Base-by-base conservation (phyloP, 37 sponge, comb jelly and placozoan species). In the Eunapius fragilis region DNA sequence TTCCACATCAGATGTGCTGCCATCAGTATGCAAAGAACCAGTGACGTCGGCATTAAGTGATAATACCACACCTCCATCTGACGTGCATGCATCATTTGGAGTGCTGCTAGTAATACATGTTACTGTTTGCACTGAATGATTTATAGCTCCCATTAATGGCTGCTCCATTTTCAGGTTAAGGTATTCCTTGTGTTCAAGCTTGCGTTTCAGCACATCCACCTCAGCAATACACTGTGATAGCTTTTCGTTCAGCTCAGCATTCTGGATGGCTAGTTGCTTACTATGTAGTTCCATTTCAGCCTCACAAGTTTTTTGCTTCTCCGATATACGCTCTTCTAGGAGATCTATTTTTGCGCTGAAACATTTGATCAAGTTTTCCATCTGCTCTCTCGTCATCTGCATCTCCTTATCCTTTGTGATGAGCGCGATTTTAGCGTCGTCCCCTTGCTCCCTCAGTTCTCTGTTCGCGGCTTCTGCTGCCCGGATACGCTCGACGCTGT, bases 361-460 rank as follows among this genome's bases (percentile, higher is more conserved):
- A 2, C 48, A 9, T 13, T 38, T 27, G 33, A 78, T 67, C 33
- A 50, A 11, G 31, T 70, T 49, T 0, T 75, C 84, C 71, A 83
- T 34, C 11, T 37, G 45, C 25, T 31, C 17, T 33, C 33, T 58
- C 22, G 58, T 58, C 35, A 85, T 71, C 38, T 76, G 77, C 37
- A 85, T 50, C 70, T 85, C 69, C 17, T n/a, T 7, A 70, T 86
- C 74, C 72, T 72, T 37, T 0, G 41, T 35, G 0, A 50, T 50
- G 3, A 74, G 67, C 32, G 34, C 71, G 27, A 41, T 67, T 10
- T 71, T 73, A 38, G 17, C 47, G 33, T 37, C 37, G 32, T 25
- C 27, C 35, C 74, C 26, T 41, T 41, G 33, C 35, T 74, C 68
- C 28, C 71, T 31, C 32, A 68, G 17, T 31, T 38, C 10, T 45